A percentile compares a stretch with the other conserved stretches of the same genome.
Evolutionary conservation across 2,113 vertebrate genomes (phyloP).

Genomic region (Syrmaticus mikado): DNA sequence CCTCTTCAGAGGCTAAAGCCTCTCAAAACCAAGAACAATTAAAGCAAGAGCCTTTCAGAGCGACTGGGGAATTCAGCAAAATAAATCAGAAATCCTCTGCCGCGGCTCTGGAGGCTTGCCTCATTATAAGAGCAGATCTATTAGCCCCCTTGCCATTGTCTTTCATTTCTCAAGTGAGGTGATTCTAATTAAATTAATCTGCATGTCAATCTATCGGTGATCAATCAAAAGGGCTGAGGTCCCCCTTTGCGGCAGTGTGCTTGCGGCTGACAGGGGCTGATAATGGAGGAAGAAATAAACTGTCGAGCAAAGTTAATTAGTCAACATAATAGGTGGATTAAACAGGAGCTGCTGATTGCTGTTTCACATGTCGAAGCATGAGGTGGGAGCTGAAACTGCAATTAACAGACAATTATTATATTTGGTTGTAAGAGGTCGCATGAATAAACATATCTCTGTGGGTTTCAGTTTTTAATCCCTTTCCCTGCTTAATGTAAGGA

Average conservation of each 20-base stretch:
- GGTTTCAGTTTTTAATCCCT: constrained; percentile 81
- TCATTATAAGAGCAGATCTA: constrained; percentile 87
- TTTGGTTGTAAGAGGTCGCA: constrained; percentile 87
- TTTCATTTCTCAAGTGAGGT: constrained; percentile 91
- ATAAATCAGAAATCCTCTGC: constrained; percentile 85
- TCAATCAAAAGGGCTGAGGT: constrained; percentile 85
- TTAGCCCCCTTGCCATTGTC: constrained; percentile 87
- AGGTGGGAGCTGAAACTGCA: constrained; percentile 82
- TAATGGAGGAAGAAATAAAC: constrained; percentile 90
- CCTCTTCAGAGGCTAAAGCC: constrained; percentile 82
- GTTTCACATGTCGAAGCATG: constrained; percentile 83
- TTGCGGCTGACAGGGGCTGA: constrained; percentile 87
- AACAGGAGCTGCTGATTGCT: constrained; percentile 83
- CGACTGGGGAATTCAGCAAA: constrained; percentile 82
- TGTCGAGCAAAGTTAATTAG: constrained; percentile 88
- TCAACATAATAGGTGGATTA: constrained; percentile 92
- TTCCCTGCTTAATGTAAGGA: constrained; percentile 79
- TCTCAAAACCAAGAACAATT: constrained; percentile 87
- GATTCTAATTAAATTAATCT: constrained; percentile 94
- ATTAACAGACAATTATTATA: constrained; percentile 90
- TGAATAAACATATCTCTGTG: constrained; percentile 86
- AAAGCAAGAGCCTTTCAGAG: constrained; percentile 82
- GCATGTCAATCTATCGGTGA: constrained; percentile 91
- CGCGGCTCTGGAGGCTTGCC: constrained; percentile 76
- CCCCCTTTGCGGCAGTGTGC: constrained; percentile 78